These are phyloP conservation scores for Parthenolecanium corni DNA, from an alignment of 2,888 invertebrate genomes.

Conservation along the genomic window DNA sequence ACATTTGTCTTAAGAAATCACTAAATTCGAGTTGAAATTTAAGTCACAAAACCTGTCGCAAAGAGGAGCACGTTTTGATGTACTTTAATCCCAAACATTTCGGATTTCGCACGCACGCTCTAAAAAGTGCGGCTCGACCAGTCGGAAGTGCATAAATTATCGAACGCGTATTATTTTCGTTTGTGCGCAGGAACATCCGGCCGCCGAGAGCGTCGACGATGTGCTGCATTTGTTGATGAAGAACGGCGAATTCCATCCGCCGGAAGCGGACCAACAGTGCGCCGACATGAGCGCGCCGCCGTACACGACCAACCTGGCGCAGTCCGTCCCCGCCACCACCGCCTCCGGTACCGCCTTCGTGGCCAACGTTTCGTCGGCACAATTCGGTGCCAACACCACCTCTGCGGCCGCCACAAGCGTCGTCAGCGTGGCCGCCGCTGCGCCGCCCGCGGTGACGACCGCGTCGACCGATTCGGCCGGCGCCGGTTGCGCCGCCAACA, in stretches of 20 bases:
- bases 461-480: too few species aligned
- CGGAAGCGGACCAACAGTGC: conserved; percentile 51
- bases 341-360: background rate
- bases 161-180: background rate
- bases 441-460: background rate
- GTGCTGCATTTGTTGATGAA: conserved; percentile 87
- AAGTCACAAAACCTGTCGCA: too few species aligned
- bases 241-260: conserved; percentile 63
- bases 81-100: too few species aligned
- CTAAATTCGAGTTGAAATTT: too few species aligned
- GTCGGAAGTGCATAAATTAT: too few species aligned
- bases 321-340: background rate
- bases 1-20: too few species aligned
- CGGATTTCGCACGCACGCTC: too few species aligned
- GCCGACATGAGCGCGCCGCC: conserved; percentile 58
- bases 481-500: background rate
- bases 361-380: too few species aligned
- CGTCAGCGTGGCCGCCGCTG: background rate
- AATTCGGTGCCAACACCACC: too few species aligned
- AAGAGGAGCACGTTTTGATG: too few species aligned
- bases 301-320: background rate
- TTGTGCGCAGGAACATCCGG: conserved; percentile 1
- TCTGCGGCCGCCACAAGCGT: too few species aligned
- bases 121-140: too few species aligned
- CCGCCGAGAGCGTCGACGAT: conserved; percentile 53